phyloP scores from a whole-genome alignment of 1,140 invertebrate species.

The Mercenaria mercenaria region DNA sequence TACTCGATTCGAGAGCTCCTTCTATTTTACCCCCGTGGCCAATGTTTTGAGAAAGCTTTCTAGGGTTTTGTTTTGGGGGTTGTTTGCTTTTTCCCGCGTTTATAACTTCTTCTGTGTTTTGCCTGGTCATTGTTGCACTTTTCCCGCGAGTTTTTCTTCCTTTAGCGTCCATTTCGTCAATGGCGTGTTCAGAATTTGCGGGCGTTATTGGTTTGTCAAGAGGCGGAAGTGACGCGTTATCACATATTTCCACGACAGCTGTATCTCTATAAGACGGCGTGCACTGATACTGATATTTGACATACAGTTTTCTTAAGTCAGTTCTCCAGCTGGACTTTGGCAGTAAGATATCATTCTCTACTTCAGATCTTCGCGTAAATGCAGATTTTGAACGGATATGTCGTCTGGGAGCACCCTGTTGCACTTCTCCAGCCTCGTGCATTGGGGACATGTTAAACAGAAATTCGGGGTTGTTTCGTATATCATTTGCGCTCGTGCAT shows the following conservation, averaged over 20 bases:
- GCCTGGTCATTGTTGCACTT: slow-evolving; percentile 22
- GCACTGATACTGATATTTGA: slow-evolving; percentile 52
- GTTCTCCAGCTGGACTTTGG: slow-evolving; percentile 39
- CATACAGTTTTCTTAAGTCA: slow-evolving; percentile 45
- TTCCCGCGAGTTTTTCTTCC: slow-evolving; percentile 21
- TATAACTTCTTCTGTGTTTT: slow-evolving; percentile 48
- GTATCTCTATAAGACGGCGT: slow-evolving; percentile 47
- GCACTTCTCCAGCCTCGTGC: neutral
- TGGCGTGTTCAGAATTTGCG: slow-evolving; percentile 46
- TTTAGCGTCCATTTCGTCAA: slow-evolving; percentile 13
- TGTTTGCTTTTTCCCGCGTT: slow-evolving; percentile 8
- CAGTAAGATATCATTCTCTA: neutral
- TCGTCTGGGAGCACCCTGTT: slow-evolving; percentile 2
- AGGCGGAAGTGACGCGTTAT: slow-evolving; percentile 39
- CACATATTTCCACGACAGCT: neutral
- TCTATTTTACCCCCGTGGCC: slow-evolving; percentile 64
- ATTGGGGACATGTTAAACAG: slow-evolving; percentile 68
- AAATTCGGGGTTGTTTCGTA: slow-evolving; percentile 77
- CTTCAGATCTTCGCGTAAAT: slow-evolving; percentile 34
- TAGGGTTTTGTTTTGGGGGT: slow-evolving; percentile 12
- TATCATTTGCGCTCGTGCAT: slow-evolving; percentile 70
- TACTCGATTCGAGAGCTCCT: slow-evolving; percentile 51
- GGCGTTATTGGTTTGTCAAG: slow-evolving; percentile 58
- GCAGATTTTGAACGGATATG: slow-evolving; percentile 49
- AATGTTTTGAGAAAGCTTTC: slow-evolving; percentile 49